These are phyloP conservation scores for Falco cherrug DNA, from an alignment of 2,797 vertebrate genomes.

Conservation along the genomic window DNA sequence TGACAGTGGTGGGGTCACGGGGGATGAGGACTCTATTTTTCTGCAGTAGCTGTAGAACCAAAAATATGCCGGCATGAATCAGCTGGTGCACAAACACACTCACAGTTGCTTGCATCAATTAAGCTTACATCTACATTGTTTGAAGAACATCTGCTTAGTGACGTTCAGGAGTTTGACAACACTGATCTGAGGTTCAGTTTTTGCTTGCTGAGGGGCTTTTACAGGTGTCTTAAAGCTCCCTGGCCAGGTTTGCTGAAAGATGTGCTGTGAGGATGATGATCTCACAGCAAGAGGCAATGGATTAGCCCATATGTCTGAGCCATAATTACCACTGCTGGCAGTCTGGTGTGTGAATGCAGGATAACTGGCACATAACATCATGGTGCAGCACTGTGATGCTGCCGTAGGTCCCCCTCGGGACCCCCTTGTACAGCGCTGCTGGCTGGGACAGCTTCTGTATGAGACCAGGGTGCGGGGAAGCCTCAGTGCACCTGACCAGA, in stretches of 20 bases:
- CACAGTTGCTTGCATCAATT: fast-evolving
- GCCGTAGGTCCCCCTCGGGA: fast-evolving
- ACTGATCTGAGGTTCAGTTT: not conserved
- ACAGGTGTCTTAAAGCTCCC: not conserved
- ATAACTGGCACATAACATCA: fast-evolving
- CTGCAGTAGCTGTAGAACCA: not conserved
- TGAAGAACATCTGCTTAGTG: not conserved
- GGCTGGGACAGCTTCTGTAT: not conserved
- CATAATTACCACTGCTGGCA: not conserved
- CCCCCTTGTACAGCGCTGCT: not conserved
- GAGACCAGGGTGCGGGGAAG: not conserved
- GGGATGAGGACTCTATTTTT: not conserved
- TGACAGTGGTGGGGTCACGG: not conserved
- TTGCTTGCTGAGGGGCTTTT: not conserved
- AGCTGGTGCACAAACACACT: not conserved
- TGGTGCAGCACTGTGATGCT: fast-evolving
- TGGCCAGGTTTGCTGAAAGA: not conserved
- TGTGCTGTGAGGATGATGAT: not conserved
- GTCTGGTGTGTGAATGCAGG: not conserved
- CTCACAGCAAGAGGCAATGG: not conserved
- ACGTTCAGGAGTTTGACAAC: not conserved
- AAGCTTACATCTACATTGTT: not conserved
- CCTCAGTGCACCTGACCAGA: fast-evolving
- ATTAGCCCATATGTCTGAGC: not conserved
- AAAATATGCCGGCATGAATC: not conserved